Evolutionary conservation across 37 sponge, comb jelly and placozoan species (phyloP), one percentile per base, ranked within the genome.

Genomic region (Geodia barretti): DNA sequence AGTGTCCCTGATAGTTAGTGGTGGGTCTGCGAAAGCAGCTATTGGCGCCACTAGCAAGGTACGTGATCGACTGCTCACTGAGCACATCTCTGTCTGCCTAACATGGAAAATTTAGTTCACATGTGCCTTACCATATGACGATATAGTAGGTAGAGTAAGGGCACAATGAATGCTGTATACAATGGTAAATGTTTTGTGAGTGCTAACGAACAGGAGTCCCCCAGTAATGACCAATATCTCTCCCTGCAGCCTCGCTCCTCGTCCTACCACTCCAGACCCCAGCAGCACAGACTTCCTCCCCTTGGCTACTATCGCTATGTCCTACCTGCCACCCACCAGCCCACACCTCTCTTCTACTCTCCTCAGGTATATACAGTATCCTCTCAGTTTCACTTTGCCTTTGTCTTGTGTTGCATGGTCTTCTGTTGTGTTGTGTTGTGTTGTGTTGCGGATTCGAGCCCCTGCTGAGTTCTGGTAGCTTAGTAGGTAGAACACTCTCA

Each of bases 291-390:
- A 70, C 24, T 60, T 36, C 39, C 81, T 21, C 24, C n/a, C 5
- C 34, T 47, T 30, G 20, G 35, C 28, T 80, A 70, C 62, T 70
- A 59, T 39, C 81, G 62, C 71, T 80, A 70, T 14, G 38, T 70
- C 19, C 78, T 20, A 2, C 40, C 42, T 39, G 30, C 31, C 33
- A 2, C 69, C 3, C 31, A 68, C 4, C 72, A 38, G 42, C 40
- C 81, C 0, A 63, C 39, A 19, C 78, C 35, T 2, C 61, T 60
- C 24, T 33, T 80, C 60, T 70, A 70, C 72, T 59, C 43, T 26
- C 70, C 71, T 8, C 62, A 42, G 29, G 47, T n/a, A 29, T 47
- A 38, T 36, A 21, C 77, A 34, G 62, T 60, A 39, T n/a, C n/a
- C n/a, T n/a, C 28, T 24, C 20, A 65, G 7, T 65, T 24, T 65